These are phyloP conservation scores for Oryctes rhinoceros DNA, from an alignment of 1,140 invertebrate genomes.

Conservation along the genomic window DNA sequence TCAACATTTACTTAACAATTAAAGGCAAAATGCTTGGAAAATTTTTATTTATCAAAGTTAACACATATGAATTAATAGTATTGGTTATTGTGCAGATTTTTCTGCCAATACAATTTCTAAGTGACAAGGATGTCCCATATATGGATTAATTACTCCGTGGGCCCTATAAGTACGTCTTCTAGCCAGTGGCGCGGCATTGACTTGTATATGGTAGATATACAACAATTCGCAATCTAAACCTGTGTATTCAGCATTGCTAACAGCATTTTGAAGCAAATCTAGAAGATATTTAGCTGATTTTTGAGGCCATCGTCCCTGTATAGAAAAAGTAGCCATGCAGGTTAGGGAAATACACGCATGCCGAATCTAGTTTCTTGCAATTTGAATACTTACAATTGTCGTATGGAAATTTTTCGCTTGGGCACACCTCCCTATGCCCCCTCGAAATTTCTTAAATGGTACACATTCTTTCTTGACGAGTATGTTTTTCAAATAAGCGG, in stretches of 20 bases:
- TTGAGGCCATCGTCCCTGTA: conserved; percentile 53
- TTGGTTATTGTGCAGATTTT: not conserved
- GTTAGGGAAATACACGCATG: not conserved
- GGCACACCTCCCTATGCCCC: conserved; percentile 52
- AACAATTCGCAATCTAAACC: conserved; percentile 49
- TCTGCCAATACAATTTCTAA: not conserved
- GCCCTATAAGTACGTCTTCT: conserved; percentile 51
- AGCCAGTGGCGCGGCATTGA: conserved; percentile 48
- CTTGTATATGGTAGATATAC: conserved; percentile 50
- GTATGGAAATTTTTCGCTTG: conserved; percentile 55
- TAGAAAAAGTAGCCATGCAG: not conserved
- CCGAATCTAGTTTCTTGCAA: not conserved
- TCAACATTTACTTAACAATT: too few species aligned
- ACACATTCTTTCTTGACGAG: conserved; percentile 52
- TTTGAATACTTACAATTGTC: conserved; percentile 46
- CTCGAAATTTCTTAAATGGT: conserved; percentile 51
- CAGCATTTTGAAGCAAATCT: conserved; percentile 51
- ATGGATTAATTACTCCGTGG: conserved; percentile 53
- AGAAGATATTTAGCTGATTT: conserved; percentile 51
- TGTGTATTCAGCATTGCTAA: conserved; percentile 51
- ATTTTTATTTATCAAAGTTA: too few species aligned
- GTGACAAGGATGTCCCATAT: conserved; percentile 39
- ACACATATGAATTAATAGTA: too few species aligned
- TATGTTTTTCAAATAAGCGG: conserved; percentile 52
- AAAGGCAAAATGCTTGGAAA: too few species aligned